Conservation (phyloP, 2,888 invertebrate genomes). For the Drosophila dives region DNA sequence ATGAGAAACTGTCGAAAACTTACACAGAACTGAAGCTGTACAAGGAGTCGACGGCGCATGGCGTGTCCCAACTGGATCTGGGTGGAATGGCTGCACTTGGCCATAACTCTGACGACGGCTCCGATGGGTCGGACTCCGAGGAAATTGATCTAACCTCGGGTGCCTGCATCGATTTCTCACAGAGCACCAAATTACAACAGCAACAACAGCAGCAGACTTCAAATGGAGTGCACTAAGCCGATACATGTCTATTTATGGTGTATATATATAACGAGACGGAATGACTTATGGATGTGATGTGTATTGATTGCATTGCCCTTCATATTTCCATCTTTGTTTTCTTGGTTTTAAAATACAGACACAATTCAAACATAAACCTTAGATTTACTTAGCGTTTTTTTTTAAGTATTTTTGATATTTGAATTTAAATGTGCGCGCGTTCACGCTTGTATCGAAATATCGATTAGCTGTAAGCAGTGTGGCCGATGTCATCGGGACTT, state of each 20-base stretch:
- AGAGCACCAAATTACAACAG: conserved; percentile 80
- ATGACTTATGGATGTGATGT: conserved; percentile 38
- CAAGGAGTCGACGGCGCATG: conserved; percentile 76
- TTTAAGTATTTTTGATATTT: conserved; percentile 4
- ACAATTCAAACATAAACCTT: conserved; percentile 22
- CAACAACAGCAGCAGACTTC: conserved; percentile 46
- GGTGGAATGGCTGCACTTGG: conserved; percentile 73
- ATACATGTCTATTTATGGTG: conserved; percentile 12
- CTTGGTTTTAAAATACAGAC: conserved; percentile 56
- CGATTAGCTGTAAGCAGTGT: background rate
- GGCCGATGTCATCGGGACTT: background rate
- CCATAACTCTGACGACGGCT: conserved; percentile 81
- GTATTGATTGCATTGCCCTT: conserved; percentile 45
- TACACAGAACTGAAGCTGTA: conserved; percentile 84
- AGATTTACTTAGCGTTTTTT: conserved; percentile 1
- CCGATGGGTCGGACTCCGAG: conserved; percentile 84
- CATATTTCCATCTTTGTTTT: conserved; percentile 28
- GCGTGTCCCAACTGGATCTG: conserved; percentile 59
- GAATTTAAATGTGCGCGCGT: conserved; percentile 11
- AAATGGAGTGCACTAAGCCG: conserved; percentile 50
- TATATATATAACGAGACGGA: conserved; percentile 28
- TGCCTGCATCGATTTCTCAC: conserved; percentile 85
- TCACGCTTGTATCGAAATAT: background rate
- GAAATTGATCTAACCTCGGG: conserved; percentile 85
- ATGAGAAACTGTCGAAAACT: conserved; percentile 79